Base-by-base conservation (phyloP, 1,140 invertebrate species). In the Holotrichia oblita region DNA sequence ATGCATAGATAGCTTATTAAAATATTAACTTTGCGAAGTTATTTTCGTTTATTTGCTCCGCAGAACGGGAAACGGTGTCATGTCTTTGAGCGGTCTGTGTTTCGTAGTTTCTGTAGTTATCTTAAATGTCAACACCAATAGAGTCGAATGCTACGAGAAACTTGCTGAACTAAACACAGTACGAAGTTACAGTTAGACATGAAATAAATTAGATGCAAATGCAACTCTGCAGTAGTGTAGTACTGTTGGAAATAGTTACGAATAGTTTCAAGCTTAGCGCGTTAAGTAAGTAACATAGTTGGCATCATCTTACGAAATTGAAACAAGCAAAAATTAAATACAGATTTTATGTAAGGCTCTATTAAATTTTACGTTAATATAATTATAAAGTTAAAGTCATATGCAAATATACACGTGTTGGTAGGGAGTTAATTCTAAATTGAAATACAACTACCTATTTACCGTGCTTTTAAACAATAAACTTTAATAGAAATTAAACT, bases 51-150 rank as follows among this genome's bases (percentile, higher is more conserved):
- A 17, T 24, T 9, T 10, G 22, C 1, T 34, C 27, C 27, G 27
- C 61, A 69, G 61, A 34, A 69, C 22, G 27, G 20, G 9, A 27
- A 69, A 64, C 8, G 20, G 61, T 14, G 59, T 14, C 24, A 69
- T 34, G 61, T 69, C 27, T 69, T 69, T 34, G 27, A 69, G 14
- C 20, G 27, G 61, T 69, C 20, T 69, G 61, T 69, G 61, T 27
- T 27, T 14, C 22, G 61, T 14, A 69, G 61, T 69, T 48, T 69
- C 61, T 8, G 10, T 34, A 69, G 61, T 69, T 69, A 69, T 69
- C 61, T 34, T 14, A 69, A 69, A 69, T 69, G 61, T 69, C 61
- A 69, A 69, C 61, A 69, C 61, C 61, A 69, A 69, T 69, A 69
- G 20, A 34, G 17, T 27, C 8, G 61, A 69, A 69, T 34, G 61